phyloP scores from a whole-genome alignment of 2,888 invertebrate species.

The Trachelus tabidus region DNA sequence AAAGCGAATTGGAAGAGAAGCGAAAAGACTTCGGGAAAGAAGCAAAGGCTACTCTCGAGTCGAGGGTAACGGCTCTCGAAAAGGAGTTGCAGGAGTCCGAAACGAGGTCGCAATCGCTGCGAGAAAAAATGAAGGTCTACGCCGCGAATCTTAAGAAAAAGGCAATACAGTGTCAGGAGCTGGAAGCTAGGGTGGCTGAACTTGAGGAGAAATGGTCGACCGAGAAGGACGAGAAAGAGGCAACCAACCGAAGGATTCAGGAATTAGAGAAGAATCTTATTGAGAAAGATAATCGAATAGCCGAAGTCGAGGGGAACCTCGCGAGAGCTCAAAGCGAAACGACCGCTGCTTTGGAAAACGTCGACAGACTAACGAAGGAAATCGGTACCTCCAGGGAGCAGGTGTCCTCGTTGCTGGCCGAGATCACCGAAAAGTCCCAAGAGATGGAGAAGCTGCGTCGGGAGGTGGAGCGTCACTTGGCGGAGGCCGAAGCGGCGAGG shows the following conservation, averaged over 20 bases:
- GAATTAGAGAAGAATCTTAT: constrained; percentile 36
- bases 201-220: constrained; percentile 31
- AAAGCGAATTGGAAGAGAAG: constrained; percentile 61
- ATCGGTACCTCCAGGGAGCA: constrained; percentile 33
- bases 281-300: constrained; percentile 50
- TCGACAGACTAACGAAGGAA: constrained; percentile 32
- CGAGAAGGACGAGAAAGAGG: constrained; percentile 55
- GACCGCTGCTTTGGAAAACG: constrained; percentile 22
- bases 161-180: constrained; percentile 72
- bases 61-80: constrained; percentile 62
- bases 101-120: constrained; percentile 69
- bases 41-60: constrained; percentile 53
- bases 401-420: constrained; percentile 30
- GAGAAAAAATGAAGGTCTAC: constrained; percentile 82
- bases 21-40: constrained; percentile 61
- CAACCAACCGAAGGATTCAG: constrained; percentile 45
- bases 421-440: constrained; percentile 38
- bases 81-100: constrained; percentile 67
- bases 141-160: constrained; percentile 83
- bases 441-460: constrained; percentile 35
- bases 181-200: constrained; percentile 65
- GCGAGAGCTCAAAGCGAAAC: constrained; percentile 26
- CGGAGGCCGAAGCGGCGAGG: constrained; percentile 21
- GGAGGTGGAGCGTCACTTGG: constrained; percentile 12
- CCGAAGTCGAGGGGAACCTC: constrained; percentile 45